Evolutionary conservation across 2,113 vertebrate genomes (phyloP), one percentile per base, ranked within the genome.

Genomic region (Danionella cerebrum): DNA sequence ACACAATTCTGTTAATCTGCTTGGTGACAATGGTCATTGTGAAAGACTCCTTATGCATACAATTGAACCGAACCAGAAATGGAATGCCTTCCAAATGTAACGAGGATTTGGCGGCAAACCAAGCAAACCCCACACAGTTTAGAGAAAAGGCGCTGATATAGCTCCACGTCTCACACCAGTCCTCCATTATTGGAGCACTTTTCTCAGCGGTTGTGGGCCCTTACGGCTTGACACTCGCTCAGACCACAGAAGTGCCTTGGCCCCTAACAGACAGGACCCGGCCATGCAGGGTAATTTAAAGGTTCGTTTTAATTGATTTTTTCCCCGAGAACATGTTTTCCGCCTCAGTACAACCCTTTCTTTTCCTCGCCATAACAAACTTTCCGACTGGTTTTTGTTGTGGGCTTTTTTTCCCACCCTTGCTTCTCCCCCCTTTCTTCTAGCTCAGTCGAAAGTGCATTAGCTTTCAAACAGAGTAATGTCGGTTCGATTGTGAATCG

Each of bases 391-490:
- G 67, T 73, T 60, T 79, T 65, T 72, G n/a, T 65, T 60, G 67
- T 66, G 70, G 57, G 9, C 19, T 31, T 70, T 62, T 67, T 65
- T 50, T 42, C 16, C 6, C 21, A 16, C 41, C 58, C 44, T 68
- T 52, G 64, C 19, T 64, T 63, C 70, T 54, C 24, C 13, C 38
- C 18, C 64, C 39, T 48, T 76, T 70, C 55, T 71, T 79, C 58
- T 62, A 59, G 66, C 65, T 58, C 67, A 73, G 75, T 76, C 71
- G 69, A 76, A 79, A 76, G 75, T 81, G 79, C 79, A 81, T 81
- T 81, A 81, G 79, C 77, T 78, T 79, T 71, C 73, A 78, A 79
- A 78, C 75, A 76, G 69, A 78, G 73, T 81, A 71, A 76, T 72
- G 79, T 29, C 45, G 45, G 67, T 79, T 81, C 77, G 77, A 79